A percentile compares a stretch with the other conserved stretches of the same genome.
These are phyloP conservation scores for Ochlodes sylvanus DNA, from an alignment of 2,888 invertebrate species.

Conservation along the genomic window DNA sequence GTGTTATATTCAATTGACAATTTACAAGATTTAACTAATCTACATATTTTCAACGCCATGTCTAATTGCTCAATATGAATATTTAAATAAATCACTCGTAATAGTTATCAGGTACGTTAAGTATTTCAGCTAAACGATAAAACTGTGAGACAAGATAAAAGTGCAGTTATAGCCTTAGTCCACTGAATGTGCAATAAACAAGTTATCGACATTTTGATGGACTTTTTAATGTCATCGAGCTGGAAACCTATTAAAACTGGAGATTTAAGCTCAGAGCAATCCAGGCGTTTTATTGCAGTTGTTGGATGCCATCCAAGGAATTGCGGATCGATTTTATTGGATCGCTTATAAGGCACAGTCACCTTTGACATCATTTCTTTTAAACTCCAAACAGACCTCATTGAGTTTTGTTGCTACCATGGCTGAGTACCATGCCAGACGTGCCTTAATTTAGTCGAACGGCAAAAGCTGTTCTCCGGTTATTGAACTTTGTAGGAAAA, in stretches of 20 bases:
- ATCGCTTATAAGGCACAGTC: background rate
- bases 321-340: slow-evolving; percentile 11
- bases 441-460: too few relatives aligned
- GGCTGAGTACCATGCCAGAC: too few relatives aligned
- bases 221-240: slow-evolving; percentile 33
- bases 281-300: slow-evolving; percentile 30
- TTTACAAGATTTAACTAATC: too few relatives aligned
- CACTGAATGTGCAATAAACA: slow-evolving; percentile 23
- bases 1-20: too few relatives aligned
- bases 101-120: too few relatives aligned
- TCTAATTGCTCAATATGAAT: too few relatives aligned
- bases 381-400: too few relatives aligned
- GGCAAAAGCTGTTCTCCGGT: too few relatives aligned
- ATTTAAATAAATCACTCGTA: too few relatives aligned
- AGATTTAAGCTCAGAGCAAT: slow-evolving; percentile 15
- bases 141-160: background rate
- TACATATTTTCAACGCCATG: too few relatives aligned
- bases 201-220: slow-evolving; percentile 26
- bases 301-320: slow-evolving; percentile 29
- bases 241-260: slow-evolving; percentile 31
- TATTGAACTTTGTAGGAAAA: too few relatives aligned
- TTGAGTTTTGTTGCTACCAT: too few relatives aligned
- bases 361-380: background rate
- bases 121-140: background rate
- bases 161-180: background rate